Percentiles rank a stretch among this genome's conserved stretches.
phyloP scores from a whole-genome alignment of 2,113 vertebrate species.

The Alces alces region DNA sequence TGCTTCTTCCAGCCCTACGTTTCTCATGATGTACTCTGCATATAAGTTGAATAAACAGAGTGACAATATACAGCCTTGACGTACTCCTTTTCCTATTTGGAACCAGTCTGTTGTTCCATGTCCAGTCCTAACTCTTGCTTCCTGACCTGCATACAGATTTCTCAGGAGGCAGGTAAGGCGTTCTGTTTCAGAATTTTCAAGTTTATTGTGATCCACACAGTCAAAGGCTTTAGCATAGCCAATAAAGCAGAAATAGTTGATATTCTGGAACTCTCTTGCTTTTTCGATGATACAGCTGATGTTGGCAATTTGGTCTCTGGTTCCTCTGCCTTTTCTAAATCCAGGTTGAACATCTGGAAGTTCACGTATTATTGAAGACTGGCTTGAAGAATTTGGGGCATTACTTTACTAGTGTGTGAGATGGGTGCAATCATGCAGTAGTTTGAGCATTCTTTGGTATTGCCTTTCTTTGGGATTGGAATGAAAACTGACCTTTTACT shows the following conservation, averaged over 20 bases:
- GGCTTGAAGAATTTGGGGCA: background rate
- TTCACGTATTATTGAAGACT: background rate
- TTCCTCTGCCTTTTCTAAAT: background rate
- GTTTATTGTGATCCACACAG: background rate
- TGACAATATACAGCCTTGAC: background rate
- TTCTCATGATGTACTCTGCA: background rate
- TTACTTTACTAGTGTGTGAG: background rate
- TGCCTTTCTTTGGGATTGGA: background rate
- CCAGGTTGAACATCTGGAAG: background rate
- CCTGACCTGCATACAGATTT: background rate
- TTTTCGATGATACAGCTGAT: background rate
- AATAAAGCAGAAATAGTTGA: background rate
- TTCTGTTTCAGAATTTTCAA: background rate
- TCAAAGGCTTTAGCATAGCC: background rate
- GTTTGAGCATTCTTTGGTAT: background rate
- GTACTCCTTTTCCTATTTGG: background rate
- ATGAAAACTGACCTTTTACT: background rate
- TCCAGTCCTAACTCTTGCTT: background rate
- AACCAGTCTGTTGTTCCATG: background rate
- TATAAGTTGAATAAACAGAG: background rate
- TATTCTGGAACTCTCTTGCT: background rate
- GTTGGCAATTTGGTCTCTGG: background rate
- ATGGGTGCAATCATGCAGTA: background rate
- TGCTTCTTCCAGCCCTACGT: fast-evolving
- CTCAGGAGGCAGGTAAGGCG: background rate